These are phyloP conservation scores for Ochlodes sylvanus DNA, from an alignment of 2,888 invertebrate species.

Conservation along the genomic window DNA sequence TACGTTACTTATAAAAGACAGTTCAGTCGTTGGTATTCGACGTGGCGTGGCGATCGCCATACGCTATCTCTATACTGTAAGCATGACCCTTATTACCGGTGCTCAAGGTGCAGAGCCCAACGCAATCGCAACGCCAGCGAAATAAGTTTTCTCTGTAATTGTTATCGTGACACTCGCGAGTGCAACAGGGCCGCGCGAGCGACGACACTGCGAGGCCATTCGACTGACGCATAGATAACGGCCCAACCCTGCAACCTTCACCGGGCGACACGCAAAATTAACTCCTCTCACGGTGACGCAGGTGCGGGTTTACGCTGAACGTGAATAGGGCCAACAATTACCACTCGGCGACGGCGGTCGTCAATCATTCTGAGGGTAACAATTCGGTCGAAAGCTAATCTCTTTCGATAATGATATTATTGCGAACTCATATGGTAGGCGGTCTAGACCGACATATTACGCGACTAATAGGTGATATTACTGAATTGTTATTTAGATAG, in stretches of 20 bases:
- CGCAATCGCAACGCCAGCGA: slow-evolving; percentile 52
- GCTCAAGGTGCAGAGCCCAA: slow-evolving; percentile 33
- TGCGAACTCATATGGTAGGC: slow-evolving; percentile 33
- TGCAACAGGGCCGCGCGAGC: slow-evolving; percentile 55
- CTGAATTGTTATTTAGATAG: background rate
- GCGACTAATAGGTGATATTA: background rate
- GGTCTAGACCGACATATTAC: slow-evolving; percentile 23
- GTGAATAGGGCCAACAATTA: slow-evolving; percentile 43
- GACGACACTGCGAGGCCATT: slow-evolving; percentile 53
- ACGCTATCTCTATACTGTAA: slow-evolving; percentile 12
- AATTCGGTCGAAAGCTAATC: slow-evolving; percentile 38
- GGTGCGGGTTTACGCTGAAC: slow-evolving; percentile 6
- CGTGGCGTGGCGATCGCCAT: slow-evolving; percentile 40
- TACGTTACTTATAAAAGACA: slow-evolving; percentile 45
- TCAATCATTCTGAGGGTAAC: slow-evolving; percentile 43
- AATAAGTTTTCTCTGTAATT: slow-evolving; percentile 71
- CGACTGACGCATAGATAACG: slow-evolving; percentile 69
- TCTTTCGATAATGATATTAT: slow-evolving; percentile 37
- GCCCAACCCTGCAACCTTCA: slow-evolving; percentile 65
- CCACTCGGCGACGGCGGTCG: slow-evolving; percentile 39
- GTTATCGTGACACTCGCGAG: slow-evolving; percentile 70
- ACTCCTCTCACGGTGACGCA: background rate
- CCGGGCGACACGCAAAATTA: slow-evolving; percentile 12
- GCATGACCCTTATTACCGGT: slow-evolving; percentile 28
- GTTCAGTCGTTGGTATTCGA: slow-evolving; percentile 48